phyloP scores from a whole-genome alignment of 2,888 invertebrate genomes.

The Polydesmus complanatus region DNA sequence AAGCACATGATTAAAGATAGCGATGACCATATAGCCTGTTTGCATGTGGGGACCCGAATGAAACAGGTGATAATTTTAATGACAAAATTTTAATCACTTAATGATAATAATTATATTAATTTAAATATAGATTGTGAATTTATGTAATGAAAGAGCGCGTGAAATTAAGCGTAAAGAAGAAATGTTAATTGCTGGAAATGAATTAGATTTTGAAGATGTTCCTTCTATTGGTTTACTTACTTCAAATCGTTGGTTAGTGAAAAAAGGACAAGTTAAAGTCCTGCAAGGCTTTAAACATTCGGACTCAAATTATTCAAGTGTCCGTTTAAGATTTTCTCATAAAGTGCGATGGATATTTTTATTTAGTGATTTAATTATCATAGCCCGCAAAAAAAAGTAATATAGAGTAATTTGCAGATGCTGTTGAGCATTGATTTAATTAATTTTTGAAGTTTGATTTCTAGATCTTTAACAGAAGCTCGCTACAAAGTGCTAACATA shows the following conservation, averaged over 20 bases:
- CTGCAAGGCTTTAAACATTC: no score
- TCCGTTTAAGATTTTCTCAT: no score
- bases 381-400: conserved; percentile 9
- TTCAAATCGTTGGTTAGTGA: conserved; percentile 1
- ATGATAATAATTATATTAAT: background rate
- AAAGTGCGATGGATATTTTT: conserved; percentile 7
- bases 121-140: background rate
- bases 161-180: conserved; percentile 7
- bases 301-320: no score
- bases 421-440: background rate
- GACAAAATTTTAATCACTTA: background rate
- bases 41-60: background rate
- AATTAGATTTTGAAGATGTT: conserved; percentile 9
- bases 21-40: background rate
- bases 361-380: conserved; percentile 10
- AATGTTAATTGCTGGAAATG: conserved; percentile 6
- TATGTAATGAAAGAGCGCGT: conserved; percentile 2
- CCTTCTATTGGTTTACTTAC: background rate
- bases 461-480: background rate
- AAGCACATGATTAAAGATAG: conserved; percentile 1
- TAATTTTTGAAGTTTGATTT: no score
- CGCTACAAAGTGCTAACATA: conserved; percentile 4
- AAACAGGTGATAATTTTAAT: conserved; percentile 1
- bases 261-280: background rate
- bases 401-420: background rate